A percentile compares a stretch with the other conserved stretches of the same genome.
These are phyloP conservation scores for Petrolisthes manimaculis DNA, from an alignment of 2,888 invertebrate genomes.

Conservation along the genomic window DNA sequence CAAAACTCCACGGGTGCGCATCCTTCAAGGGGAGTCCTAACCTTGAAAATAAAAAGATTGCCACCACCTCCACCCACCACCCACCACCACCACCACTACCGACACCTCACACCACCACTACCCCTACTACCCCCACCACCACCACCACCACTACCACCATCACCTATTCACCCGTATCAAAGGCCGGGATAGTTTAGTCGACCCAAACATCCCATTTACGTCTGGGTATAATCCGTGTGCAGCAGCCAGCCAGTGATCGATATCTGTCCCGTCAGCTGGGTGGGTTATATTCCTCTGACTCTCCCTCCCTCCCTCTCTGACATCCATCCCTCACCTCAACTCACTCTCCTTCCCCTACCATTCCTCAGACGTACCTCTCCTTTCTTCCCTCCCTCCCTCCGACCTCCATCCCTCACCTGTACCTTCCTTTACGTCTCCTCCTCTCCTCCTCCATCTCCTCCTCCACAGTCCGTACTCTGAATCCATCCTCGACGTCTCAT, in stretches of 20 bases:
- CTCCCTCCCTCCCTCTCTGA: too few species aligned
- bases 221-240: constrained; percentile 1
- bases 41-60: too few species aligned
- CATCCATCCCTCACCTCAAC: too few species aligned
- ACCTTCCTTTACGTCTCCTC: constrained; percentile 18
- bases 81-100: constrained; percentile 6
- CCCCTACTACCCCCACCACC: constrained; percentile 18
- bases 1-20: too few species aligned
- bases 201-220: constrained; percentile 35
- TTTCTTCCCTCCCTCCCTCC: too few species aligned
- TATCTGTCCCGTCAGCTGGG: neutral
- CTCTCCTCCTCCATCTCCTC: constrained; percentile 3
- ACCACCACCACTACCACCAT: neutral
- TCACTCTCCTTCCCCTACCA: too few species aligned
- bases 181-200: neutral
- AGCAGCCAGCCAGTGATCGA: constrained; percentile 12
- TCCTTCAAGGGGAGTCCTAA: too few species aligned
- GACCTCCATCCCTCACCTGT: neutral
- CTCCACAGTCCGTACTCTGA: neutral
- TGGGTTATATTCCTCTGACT: too few species aligned
- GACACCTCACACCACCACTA: constrained; percentile 21
- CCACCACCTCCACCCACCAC: too few species aligned
- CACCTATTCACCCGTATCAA: constrained; percentile 11
- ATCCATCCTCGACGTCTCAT: too few species aligned
- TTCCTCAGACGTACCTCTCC: too few species aligned